Conservation (phyloP, 2,113 vertebrate species). For the Brachyhypopomus gauderio region DNA sequence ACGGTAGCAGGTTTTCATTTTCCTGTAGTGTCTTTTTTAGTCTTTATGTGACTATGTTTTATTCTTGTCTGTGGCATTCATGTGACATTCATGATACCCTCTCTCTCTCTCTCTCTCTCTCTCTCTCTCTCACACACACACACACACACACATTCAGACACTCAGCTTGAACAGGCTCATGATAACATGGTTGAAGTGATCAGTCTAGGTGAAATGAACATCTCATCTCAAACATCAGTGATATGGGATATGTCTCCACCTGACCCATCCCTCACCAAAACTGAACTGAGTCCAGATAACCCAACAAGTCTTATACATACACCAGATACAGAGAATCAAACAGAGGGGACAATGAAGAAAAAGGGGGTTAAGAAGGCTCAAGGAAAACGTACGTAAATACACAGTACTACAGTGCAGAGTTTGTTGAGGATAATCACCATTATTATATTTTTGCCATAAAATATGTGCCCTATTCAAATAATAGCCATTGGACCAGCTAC, state of each 20-base stretch:
- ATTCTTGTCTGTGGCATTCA: too few species aligned
- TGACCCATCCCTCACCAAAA: conserved; percentile 54
- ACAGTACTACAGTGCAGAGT: not conserved
- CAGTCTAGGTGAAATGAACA: conserved; percentile 63
- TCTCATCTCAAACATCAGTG: conserved; percentile 28
- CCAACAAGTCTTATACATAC: conserved; percentile 47
- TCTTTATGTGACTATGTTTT: too few species aligned
- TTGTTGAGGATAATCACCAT: too few species aligned
- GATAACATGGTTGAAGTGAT: conserved; percentile 77
- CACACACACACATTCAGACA: not conserved
- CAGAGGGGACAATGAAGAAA: conserved; percentile 62
- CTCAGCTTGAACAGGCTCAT: conserved; percentile 65
- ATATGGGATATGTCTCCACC: conserved; percentile 38
- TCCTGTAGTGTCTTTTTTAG: too few species aligned
- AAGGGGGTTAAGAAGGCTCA: conserved; percentile 65
- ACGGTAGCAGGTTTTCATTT: too few species aligned
- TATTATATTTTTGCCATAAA: too few species aligned
- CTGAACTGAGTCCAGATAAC: conserved; percentile 57
- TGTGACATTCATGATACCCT: too few species aligned
- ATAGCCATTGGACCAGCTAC: too few species aligned
- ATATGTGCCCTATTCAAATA: too few species aligned
- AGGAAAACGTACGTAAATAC: conserved; percentile 59
- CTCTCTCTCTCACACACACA: too few species aligned
- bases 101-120: too few species aligned
- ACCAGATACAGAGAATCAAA: conserved; percentile 37